Evolutionary conservation across 2,888 invertebrate species (phyloP).

Genomic region (Aphelenchoides bicaudatus): DNA sequence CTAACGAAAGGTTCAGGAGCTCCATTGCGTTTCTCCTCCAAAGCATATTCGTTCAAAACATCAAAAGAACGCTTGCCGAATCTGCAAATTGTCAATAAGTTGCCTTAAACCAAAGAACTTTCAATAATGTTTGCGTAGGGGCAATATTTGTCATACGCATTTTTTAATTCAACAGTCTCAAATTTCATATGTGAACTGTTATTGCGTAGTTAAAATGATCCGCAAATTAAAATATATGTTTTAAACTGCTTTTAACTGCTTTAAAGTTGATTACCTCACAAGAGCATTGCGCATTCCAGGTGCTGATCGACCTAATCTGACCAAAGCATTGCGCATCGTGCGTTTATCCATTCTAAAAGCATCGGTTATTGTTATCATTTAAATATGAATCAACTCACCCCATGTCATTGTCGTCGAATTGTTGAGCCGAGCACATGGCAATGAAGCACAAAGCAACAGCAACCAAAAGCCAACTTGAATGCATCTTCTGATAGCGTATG

Average conservation of each 20-base stretch:
- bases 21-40: constrained; percentile 22
- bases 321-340: constrained; percentile 27
- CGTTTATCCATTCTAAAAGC: constrained; percentile 20
- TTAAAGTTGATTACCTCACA: constrained; percentile 14
- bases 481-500: no score
- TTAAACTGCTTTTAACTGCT: not conserved
- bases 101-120: no score
- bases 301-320: constrained; percentile 26
- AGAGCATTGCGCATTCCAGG: constrained; percentile 30
- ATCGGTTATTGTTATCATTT: not conserved
- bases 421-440: not conserved
- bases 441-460: not conserved
- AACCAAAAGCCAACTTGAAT: no score
- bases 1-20: constrained; percentile 25
- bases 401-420: constrained; percentile 9
- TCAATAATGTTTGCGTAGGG: no score
- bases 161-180: no score
- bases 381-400: constrained; percentile 1
- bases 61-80: constrained; percentile 25
- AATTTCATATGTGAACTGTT: no score
- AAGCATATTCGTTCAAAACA: constrained; percentile 14
- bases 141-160: no score
- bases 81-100: constrained; percentile 2
- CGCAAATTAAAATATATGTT: no score
- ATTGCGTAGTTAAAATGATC: no score